Evolutionary conservation across 2,888 invertebrate species (phyloP).

Genomic region (Phymatocera aterrima): DNA sequence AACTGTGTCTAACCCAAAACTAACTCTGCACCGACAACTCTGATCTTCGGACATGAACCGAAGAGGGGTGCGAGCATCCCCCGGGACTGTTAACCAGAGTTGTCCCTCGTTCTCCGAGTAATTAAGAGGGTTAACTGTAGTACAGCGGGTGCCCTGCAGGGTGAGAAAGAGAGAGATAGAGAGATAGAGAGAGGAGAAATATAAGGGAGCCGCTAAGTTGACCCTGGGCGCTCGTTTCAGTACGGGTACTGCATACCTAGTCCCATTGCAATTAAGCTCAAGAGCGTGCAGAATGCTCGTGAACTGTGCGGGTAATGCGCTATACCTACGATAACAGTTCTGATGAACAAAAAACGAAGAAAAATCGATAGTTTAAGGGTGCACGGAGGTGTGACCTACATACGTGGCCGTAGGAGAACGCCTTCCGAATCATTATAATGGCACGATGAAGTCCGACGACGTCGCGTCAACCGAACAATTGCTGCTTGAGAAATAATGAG

Average conservation of each 20-base stretch:
- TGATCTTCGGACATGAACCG: conserved; percentile 9
- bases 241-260: conserved; percentile 23
- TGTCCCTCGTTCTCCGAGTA: conserved; percentile 33
- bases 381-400: too few species aligned
- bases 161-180: background rate
- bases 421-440: too few species aligned
- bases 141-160: background rate
- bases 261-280: conserved; percentile 30
- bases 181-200: background rate
- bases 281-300: background rate
- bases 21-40: background rate
- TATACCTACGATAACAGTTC: background rate
- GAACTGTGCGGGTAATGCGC: background rate
- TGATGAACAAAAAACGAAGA: background rate
- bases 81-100: conserved; percentile 35
- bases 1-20: background rate
- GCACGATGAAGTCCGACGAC: too few species aligned
- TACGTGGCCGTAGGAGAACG: too few species aligned
- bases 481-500: too few species aligned
- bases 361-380: too few species aligned
- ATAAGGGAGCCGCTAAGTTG: conserved; percentile 24
- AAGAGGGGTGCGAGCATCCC: conserved; percentile 19
- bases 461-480: too few species aligned
- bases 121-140: conserved; percentile 37
- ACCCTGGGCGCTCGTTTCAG: conserved; percentile 32